phyloP scores from a whole-genome alignment of 2,888 invertebrate species.

The Phania funesta region DNA sequence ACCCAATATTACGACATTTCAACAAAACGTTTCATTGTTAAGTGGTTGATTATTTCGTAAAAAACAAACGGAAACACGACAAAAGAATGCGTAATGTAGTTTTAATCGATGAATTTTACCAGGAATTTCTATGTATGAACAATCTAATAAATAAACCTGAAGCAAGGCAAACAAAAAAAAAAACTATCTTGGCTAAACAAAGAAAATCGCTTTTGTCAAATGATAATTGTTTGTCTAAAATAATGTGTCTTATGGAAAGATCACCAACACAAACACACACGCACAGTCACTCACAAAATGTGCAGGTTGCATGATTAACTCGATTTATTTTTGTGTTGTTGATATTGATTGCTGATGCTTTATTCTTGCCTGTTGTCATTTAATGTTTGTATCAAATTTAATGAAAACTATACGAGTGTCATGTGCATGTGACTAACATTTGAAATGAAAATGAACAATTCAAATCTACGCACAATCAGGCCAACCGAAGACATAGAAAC shows the following conservation, averaged over 20 bases:
- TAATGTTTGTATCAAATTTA: slow-evolving; percentile 35
- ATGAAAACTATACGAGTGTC: slow-evolving; percentile 38
- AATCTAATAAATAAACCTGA: no score
- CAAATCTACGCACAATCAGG: slow-evolving; percentile 2
- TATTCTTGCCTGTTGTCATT: slow-evolving; percentile 25
- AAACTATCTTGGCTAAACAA: slow-evolving; percentile 11
- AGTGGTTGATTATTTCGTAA: slow-evolving; percentile 16
- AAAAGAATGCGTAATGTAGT: slow-evolving; percentile 39
- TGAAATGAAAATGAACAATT: slow-evolving; percentile 29
- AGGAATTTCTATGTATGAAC: no score
- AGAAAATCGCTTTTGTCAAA: slow-evolving; percentile 54
- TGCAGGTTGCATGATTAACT: not conserved
- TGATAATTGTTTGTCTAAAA: slow-evolving; percentile 45
- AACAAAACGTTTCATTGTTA: not conserved
- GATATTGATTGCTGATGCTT: not conserved
- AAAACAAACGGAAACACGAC: not conserved
- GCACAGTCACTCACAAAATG: not conserved
- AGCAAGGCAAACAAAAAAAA: no score
- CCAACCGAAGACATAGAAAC: not conserved
- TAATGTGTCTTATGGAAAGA: slow-evolving; percentile 33
- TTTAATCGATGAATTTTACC: slow-evolving; percentile 39
- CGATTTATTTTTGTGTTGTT: slow-evolving; percentile 12
- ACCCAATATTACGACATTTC: not conserved
- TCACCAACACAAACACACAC: slow-evolving; percentile 28
- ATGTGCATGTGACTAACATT: slow-evolving; percentile 61